These are phyloP conservation scores for Trypoxylus dichotomus DNA, from an alignment of 1,140 invertebrate species.

Conservation along the genomic window DNA sequence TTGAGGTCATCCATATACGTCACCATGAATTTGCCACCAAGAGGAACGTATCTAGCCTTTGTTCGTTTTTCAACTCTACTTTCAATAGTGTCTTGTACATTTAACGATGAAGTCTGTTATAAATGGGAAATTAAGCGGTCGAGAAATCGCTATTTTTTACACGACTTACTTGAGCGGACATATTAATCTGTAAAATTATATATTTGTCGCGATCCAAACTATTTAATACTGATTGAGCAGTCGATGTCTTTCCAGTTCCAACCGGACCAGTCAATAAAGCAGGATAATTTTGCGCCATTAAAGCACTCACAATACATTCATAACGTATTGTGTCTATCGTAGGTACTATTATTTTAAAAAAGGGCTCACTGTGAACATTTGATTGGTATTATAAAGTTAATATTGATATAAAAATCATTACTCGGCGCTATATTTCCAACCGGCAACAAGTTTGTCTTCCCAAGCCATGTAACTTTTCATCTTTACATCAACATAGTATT, in stretches of 20 bases:
- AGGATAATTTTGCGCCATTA: conserved; percentile 66
- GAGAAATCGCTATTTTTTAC: conserved; percentile 31
- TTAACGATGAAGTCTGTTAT: conserved; percentile 72
- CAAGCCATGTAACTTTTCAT: conserved; percentile 70
- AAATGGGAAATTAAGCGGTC: neutral
- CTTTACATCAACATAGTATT: conserved; percentile 79
- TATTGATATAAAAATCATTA: conserved; percentile 44
- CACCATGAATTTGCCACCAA: conserved; percentile 76
- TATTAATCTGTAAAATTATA: conserved; percentile 73
- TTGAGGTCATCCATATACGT: conserved; percentile 89
- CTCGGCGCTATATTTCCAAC: conserved; percentile 72
- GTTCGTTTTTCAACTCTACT: conserved; percentile 79
- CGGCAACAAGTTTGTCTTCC: conserved; percentile 69
- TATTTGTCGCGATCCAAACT: conserved; percentile 66
- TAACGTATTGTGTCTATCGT: conserved; percentile 83
- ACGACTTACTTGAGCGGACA: conserved; percentile 70
- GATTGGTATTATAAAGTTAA: neutral
- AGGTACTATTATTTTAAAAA: conserved; percentile 80
- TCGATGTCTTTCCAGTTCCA: conserved; percentile 81
- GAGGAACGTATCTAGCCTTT: conserved; percentile 76
- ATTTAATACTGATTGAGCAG: conserved; percentile 67
- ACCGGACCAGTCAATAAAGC: conserved; percentile 77
- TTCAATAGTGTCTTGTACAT: conserved; percentile 76
- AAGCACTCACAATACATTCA: conserved; percentile 66
- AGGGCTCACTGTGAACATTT: conserved; percentile 61